Conservation (phyloP, 2,797 vertebrate species). For the Orestias chungarensis region DNA sequence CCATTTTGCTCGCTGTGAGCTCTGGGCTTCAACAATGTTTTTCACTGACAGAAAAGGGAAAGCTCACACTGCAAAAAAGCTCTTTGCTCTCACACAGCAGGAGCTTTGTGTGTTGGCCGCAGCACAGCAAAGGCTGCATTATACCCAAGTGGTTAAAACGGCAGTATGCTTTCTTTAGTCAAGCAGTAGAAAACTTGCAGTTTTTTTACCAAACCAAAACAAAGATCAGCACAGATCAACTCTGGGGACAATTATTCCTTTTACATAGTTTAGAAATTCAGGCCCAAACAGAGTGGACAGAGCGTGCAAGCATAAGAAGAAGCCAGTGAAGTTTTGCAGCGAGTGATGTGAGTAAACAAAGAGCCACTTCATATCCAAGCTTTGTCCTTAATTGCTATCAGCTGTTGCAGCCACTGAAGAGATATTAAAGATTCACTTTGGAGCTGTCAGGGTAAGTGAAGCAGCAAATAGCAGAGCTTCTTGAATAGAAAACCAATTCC, state of each 20-base stretch:
- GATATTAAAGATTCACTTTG: slow-evolving; percentile 82
- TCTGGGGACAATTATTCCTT: slow-evolving; percentile 31
- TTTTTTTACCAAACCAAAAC: slow-evolving; percentile 31
- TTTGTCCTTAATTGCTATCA: slow-evolving; percentile 76
- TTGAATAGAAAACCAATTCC: slow-evolving; percentile 76
- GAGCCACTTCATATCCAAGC: slow-evolving; percentile 64
- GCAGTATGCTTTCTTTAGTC: slow-evolving; percentile 23
- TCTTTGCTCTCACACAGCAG: slow-evolving; percentile 52
- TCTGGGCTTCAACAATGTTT: slow-evolving; percentile 34
- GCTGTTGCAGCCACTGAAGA: slow-evolving; percentile 77
- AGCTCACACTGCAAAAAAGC: slow-evolving; percentile 44
- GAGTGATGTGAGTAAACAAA: slow-evolving; percentile 62
- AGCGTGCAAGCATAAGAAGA: slow-evolving; percentile 23
- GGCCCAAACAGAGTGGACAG: slow-evolving; percentile 4
- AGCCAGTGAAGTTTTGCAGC: slow-evolving; percentile 42
- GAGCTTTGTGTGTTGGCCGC: slow-evolving; percentile 57
- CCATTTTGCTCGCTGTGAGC: slow-evolving; percentile 23
- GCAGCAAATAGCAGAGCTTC: slow-evolving; percentile 79
- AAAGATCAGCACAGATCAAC: slow-evolving; percentile 22
- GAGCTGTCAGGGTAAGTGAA: slow-evolving; percentile 80
- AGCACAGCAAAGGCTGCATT: slow-evolving; percentile 52
- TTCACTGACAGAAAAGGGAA: slow-evolving; percentile 45
- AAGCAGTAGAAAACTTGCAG: slow-evolving; percentile 21
- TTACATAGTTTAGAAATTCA: slow-evolving; percentile 22
- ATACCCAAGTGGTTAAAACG: slow-evolving; percentile 37